Percentiles rank a stretch among this genome's conserved stretches.
Conservation (phyloP, 2,113 vertebrate species). For the Pachypanchax playfairii region DNA sequence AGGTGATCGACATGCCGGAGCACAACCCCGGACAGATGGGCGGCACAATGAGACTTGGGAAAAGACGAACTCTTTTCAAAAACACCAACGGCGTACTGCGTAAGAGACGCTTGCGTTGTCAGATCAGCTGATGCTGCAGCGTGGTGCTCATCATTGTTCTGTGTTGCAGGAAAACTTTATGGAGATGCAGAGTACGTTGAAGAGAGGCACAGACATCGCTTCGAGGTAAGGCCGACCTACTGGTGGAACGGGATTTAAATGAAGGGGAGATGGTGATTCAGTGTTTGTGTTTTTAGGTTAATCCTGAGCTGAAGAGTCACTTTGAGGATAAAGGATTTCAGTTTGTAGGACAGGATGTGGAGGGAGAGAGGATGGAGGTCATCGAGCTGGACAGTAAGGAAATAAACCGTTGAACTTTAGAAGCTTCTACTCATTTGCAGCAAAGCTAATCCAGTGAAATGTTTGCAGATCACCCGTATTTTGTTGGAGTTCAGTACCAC, state of each 20-base stretch:
- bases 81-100: conserved; percentile 88
- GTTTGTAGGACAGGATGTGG: conserved; percentile 94
- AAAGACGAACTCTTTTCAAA: conserved; percentile 93
- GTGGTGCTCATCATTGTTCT: conserved; percentile 1
- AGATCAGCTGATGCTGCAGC: not conserved
- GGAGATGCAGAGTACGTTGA: conserved; percentile 89
- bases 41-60: conserved; percentile 96
- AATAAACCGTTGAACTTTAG: too few species aligned
- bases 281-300: conserved; percentile 80
- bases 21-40: conserved; percentile 98
- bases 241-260: not conserved
- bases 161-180: conserved; percentile 87
- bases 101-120: conserved; percentile 77
- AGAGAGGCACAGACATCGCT: conserved; percentile 93
- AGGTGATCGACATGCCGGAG: conserved; percentile 99
- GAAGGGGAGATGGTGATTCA: not conserved
- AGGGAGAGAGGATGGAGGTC: conserved; percentile 95
- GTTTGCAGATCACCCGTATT: conserved; percentile 89
- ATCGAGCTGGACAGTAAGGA: conserved; percentile 90
- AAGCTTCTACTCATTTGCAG: too few species aligned
- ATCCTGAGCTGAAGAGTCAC: conserved; percentile 88
- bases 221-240: conserved; percentile 84
- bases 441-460: too few species aligned
- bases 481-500: conserved; percentile 95
- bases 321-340: conserved; percentile 89